Evolutionary conservation across 1,140 invertebrate species (phyloP).

Genomic region (Mycetomoellerius zeteki): DNA sequence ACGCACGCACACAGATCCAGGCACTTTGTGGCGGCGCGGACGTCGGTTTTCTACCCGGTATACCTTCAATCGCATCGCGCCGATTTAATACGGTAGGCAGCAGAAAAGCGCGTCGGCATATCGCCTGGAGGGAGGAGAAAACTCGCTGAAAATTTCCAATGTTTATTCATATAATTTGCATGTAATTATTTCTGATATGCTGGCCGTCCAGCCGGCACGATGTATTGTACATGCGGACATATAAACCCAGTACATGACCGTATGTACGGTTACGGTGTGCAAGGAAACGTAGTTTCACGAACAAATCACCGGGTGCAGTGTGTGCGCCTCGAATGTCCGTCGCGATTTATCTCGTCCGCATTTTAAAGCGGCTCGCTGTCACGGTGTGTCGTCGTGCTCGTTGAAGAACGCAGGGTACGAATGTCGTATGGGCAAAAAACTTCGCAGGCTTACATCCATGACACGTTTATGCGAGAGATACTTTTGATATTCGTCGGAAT

Average conservation of each 20-base stretch:
- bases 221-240: conserved; percentile 14
- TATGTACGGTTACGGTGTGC: conserved; percentile 16
- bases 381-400: conserved; percentile 36
- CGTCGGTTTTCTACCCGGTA: conserved; percentile 66
- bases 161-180: conserved; percentile 85
- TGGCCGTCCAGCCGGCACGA: conserved; percentile 43
- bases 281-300: conserved; percentile 13
- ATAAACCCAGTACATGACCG: conserved; percentile 34
- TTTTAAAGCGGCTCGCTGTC: conserved; percentile 53
- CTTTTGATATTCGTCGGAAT: neutral
- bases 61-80: conserved; percentile 73
- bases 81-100: conserved; percentile 58
- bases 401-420: conserved; percentile 29
- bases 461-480: conserved; percentile 32
- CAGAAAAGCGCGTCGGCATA: conserved; percentile 32
- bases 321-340: conserved; percentile 43
- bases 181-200: conserved; percentile 82
- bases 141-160: conserved; percentile 83
- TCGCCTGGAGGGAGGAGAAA: conserved; percentile 74
- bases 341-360: conserved; percentile 58
- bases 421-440: conserved; percentile 29
- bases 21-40: conserved; percentile 52
- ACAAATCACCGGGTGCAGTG: conserved; percentile 37
- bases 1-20: conserved; percentile 23
- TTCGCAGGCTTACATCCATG: neutral